Conservation (phyloP, 1,140 invertebrate species). For the Panonychus citri region DNA sequence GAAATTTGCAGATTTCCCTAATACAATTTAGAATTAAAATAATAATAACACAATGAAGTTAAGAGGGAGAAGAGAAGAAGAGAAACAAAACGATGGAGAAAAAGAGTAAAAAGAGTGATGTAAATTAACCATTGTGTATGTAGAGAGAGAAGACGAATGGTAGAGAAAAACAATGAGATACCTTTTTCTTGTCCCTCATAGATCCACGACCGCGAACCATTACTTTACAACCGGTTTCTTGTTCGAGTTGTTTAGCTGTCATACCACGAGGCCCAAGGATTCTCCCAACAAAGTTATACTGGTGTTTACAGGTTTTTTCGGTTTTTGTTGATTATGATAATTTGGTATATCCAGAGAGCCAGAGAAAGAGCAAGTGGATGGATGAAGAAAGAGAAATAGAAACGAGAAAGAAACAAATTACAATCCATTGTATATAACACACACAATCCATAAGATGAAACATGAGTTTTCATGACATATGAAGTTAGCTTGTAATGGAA, state of each 20-base stretch:
- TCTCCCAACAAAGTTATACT: constrained; percentile 99
- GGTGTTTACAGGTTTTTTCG: constrained; percentile 36
- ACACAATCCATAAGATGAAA: neutral
- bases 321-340: too few species aligned
- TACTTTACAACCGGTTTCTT: constrained; percentile 99
- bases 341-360: too few species aligned
- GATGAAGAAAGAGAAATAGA: neutral
- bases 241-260: constrained; percentile 98
- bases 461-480: neutral
- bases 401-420: neutral
- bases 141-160: neutral
- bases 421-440: neutral
- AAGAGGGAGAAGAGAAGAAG: too few species aligned
- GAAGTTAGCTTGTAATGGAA: neutral
- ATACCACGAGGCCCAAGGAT: constrained; percentile 96
- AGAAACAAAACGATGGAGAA: too few species aligned
- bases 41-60: too few species aligned
- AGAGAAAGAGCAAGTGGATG: too few species aligned
- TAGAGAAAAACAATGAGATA: constrained; percentile 23
- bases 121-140: too few species aligned
- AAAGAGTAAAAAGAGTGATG: too few species aligned
- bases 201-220: constrained; percentile 99
- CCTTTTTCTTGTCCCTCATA: constrained; percentile 99
- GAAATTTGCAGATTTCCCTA: too few species aligned
- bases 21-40: too few species aligned